Percentiles rank a stretch among this genome's conserved stretches.
phyloP scores from a whole-genome alignment of 1,140 invertebrate species.

The Hyles vespertilio region DNA sequence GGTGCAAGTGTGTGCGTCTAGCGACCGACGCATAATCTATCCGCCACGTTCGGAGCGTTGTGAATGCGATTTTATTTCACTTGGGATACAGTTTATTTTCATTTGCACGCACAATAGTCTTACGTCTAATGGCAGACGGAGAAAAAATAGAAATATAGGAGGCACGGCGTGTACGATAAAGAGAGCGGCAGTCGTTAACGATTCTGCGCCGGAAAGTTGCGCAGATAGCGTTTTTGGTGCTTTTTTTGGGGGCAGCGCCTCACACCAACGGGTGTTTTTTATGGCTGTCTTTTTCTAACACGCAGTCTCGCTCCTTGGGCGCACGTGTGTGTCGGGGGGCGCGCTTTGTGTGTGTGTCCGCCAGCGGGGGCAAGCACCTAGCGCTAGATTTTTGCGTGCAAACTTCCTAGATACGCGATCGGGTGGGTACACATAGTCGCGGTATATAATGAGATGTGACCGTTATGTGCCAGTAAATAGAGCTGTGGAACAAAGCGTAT shows the following conservation, averaged over 20 bases:
- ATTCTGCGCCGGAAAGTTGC: constrained; percentile 75
- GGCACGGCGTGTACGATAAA: constrained; percentile 71
- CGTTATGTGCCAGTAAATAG: constrained; percentile 59
- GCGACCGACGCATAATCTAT: constrained; percentile 45
- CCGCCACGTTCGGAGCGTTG: constrained; percentile 28
- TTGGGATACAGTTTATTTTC: constrained; percentile 22
- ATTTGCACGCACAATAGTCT: constrained; percentile 38
- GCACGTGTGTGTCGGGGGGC: constrained; percentile 27
- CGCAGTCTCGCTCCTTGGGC: constrained; percentile 55
- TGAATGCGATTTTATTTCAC: constrained; percentile 17
- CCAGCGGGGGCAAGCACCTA: constrained; percentile 61
- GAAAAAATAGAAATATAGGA: constrained; percentile 76
- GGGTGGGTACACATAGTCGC: constrained; percentile 40
- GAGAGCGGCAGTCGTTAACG: constrained; percentile 73
- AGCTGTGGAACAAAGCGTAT: constrained; percentile 56
- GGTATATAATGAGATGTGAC: constrained; percentile 71
- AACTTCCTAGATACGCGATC: constrained; percentile 67
- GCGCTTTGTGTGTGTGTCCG: constrained; percentile 34
- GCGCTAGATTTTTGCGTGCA: constrained; percentile 71
- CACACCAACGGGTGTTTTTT: constrained; percentile 72
- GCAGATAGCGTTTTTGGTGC: constrained; percentile 74
- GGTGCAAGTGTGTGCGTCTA: constrained; percentile 67
- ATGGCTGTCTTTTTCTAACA: constrained; percentile 70
- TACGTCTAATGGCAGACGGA: constrained; percentile 64
- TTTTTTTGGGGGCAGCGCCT: constrained; percentile 73